These are phyloP conservation scores for Calidris pygmaea DNA, from an alignment of 2,113 vertebrate species.

Conservation along the genomic window DNA sequence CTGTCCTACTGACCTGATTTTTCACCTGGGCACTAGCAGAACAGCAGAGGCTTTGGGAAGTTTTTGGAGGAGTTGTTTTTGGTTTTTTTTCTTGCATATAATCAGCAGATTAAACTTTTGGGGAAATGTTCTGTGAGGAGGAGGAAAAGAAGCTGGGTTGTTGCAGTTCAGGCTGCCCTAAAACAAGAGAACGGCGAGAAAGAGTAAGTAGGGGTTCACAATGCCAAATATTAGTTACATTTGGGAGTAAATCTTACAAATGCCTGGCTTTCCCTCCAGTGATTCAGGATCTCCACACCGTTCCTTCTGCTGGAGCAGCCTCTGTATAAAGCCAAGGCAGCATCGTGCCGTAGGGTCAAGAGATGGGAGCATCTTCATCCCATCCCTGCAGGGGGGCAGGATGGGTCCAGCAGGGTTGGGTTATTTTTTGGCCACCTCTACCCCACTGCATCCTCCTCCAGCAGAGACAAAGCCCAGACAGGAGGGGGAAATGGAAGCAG, in stretches of 20 bases:
- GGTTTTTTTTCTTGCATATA: neutral
- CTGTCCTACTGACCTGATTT: neutral
- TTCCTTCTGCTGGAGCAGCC: neutral
- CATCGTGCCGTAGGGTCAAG: fast-evolving
- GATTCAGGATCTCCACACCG: fast-evolving
- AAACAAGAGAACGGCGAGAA: neutral
- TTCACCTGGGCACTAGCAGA: neutral
- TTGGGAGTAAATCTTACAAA: neutral
- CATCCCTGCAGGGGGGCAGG: neutral
- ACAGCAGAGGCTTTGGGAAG: neutral
- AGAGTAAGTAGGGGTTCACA: neutral
- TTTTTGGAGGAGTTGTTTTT: neutral
- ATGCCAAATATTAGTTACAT: neutral
- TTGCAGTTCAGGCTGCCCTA: neutral
- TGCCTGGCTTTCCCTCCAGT: neutral
- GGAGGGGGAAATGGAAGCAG: neutral
- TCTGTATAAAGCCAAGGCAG: neutral
- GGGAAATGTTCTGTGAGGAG: neutral
- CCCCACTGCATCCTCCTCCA: neutral
- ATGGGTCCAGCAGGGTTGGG: neutral
- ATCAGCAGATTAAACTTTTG: neutral
- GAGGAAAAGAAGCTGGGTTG: neutral
- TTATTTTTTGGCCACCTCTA: neutral
- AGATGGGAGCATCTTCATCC: neutral
- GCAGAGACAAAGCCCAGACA: neutral